phyloP scores from a whole-genome alignment of 2,113 vertebrate genomes.

The rabbit (Oryctolagus cuniculus) region DNA sequence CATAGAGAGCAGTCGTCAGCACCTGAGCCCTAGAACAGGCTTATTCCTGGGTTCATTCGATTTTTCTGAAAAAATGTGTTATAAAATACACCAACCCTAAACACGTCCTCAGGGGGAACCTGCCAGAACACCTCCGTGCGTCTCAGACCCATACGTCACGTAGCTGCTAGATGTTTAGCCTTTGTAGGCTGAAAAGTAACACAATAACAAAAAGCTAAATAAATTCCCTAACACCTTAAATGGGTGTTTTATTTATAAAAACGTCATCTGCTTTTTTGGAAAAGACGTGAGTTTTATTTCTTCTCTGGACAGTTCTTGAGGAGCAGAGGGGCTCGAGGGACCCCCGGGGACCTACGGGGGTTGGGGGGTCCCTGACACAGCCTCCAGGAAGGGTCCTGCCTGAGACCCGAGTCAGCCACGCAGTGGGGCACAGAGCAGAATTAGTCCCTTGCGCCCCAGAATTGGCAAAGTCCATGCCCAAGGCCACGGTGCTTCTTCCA shows the following conservation, averaged over 20 bases:
- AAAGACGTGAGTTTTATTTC: not conserved
- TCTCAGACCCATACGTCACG: not conserved
- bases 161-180: not conserved
- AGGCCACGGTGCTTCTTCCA: rapidly evolving
- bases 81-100: not conserved
- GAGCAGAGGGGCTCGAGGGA: not conserved
- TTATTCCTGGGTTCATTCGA: not conserved
- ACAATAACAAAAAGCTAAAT: not conserved
- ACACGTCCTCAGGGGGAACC: not conserved
- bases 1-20: rapidly evolving
- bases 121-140: not conserved
- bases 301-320: not conserved
- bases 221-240: not conserved
- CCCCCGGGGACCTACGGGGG: not conserved
- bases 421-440: not conserved
- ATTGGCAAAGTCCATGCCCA: not conserved
- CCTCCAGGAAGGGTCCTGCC: not conserved
- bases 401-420: too few species aligned
- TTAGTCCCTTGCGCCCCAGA: not conserved
- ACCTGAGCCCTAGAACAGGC: not conserved
- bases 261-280: not conserved
- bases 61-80: not conserved
- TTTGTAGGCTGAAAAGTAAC: not conserved
- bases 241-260: not conserved
- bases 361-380: not conserved